Percentiles rank a stretch among this genome's conserved stretches.
These are phyloP conservation scores for Meda fulgida DNA, from an alignment of 2,797 vertebrate genomes.

Conservation along the genomic window DNA sequence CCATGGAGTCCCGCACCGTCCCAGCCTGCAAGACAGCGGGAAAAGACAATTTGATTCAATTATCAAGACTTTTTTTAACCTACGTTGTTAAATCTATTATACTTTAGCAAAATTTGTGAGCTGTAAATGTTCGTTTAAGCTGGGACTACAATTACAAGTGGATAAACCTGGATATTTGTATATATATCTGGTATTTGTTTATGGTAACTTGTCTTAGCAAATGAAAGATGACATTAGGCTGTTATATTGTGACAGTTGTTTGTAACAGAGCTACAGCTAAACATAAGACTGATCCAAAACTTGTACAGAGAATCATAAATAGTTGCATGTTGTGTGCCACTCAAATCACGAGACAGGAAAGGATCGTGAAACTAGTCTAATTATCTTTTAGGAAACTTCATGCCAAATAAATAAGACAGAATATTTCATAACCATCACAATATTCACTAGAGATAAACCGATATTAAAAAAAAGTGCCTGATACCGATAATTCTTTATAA, in stretches of 20 bases:
- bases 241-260: neutral
- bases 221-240: neutral
- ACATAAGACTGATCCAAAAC: neutral
- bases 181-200: neutral
- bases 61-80: neutral
- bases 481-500: too few relatives aligned
- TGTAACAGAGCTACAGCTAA: neutral
- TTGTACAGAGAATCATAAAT: neutral
- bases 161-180: too few relatives aligned
- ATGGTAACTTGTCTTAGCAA: neutral
- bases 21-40: slow-evolving; percentile 50
- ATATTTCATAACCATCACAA: neutral
- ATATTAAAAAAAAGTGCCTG: too few relatives aligned
- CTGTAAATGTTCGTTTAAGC: neutral
- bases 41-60: neutral
- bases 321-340: neutral
- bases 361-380: neutral
- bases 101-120: too few relatives aligned
- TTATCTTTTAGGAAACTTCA: neutral
- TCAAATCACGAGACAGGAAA: neutral
- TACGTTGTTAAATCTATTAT: too few relatives aligned
- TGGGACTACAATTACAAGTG: neutral
- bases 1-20: slow-evolving; percentile 94
- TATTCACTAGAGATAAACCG: neutral
- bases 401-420: neutral